phyloP scores from a whole-genome alignment of 2,113 vertebrate species.

The Tylochromis polylepis region DNA sequence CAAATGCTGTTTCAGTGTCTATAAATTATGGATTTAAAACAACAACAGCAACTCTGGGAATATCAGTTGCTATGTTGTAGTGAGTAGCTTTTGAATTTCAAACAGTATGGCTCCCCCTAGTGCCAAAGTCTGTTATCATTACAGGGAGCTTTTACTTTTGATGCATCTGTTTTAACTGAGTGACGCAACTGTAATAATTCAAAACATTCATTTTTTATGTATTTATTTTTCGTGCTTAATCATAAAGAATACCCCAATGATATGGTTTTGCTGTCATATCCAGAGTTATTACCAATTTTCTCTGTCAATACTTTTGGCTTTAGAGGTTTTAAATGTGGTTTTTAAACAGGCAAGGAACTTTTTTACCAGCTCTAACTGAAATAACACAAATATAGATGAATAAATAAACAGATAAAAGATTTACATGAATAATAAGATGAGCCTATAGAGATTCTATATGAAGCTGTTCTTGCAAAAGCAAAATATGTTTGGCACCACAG shows the following conservation, averaged over 20 bases:
- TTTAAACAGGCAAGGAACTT: neutral
- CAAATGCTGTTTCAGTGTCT: slow-evolving; percentile 11
- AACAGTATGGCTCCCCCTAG: slow-evolving; percentile 73
- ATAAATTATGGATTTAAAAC: slow-evolving; percentile 55
- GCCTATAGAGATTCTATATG: neutral
- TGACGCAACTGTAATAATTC: neutral
- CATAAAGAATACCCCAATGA: neutral
- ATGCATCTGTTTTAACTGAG: neutral
- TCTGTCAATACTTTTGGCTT: neutral
- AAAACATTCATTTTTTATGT: neutral
- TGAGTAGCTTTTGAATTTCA: slow-evolving; percentile 45
- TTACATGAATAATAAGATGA: neutral
- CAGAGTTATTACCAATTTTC: neutral
- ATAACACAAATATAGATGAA: neutral
- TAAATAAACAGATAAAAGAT: neutral
- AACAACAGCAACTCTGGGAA: slow-evolving; percentile 26
- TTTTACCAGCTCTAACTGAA: neutral
- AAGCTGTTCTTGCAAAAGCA: neutral
- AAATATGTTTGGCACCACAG: neutral
- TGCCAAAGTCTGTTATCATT: neutral
- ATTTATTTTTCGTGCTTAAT: neutral
- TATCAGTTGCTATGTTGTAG: slow-evolving; percentile 16
- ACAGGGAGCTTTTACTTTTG: neutral
- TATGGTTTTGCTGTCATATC: neutral
- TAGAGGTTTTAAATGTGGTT: neutral